phyloP scores from a whole-genome alignment of 1,140 invertebrate species.

The Macrobrachium rosenbergii region DNA sequence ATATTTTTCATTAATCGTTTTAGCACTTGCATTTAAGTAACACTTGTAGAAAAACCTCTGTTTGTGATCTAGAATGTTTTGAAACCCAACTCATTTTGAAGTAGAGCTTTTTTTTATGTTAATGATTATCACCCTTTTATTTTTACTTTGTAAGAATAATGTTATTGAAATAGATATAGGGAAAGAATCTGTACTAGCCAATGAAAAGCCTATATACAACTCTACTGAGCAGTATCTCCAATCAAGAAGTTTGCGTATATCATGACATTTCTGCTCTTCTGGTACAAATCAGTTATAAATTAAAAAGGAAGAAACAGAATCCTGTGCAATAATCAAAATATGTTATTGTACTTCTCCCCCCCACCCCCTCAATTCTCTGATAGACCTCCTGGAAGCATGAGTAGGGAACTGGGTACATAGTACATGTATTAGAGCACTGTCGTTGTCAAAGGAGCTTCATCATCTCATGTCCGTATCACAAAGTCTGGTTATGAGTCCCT shows the following conservation, averaged over 20 bases:
- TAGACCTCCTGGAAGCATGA: slow-evolving; percentile 40
- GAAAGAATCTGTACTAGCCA: slow-evolving; percentile 14
- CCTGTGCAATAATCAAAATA: slow-evolving; percentile 61
- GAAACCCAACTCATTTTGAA: slow-evolving; percentile 26
- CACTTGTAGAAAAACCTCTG: slow-evolving; percentile 17
- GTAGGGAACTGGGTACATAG: slow-evolving; percentile 49
- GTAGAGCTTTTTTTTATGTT: background rate
- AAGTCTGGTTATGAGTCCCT: slow-evolving; percentile 33
- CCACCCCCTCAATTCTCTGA: slow-evolving; percentile 5
- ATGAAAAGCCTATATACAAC: background rate
- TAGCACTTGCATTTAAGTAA: slow-evolving; percentile 49
- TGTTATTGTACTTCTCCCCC: slow-evolving; percentile 56
- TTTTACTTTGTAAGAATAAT: slow-evolving; percentile 6
- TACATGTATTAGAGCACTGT: slow-evolving; percentile 31
- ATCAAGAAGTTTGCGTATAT: slow-evolving; percentile 34
- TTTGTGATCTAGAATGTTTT: background rate
- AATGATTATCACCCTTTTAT: slow-evolving; percentile 12
- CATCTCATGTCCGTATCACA: slow-evolving; percentile 20
- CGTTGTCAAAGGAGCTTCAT: slow-evolving; percentile 25
- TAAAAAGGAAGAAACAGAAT: slow-evolving; percentile 12
- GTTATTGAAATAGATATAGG: slow-evolving; percentile 15
- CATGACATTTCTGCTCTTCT: slow-evolving; percentile 33
- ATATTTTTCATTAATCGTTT: slow-evolving; percentile 45
- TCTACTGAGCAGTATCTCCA: background rate
- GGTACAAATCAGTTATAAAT: slow-evolving; percentile 49